A percentile compares a stretch with the other conserved stretches of the same genome.
Evolutionary conservation across 2,113 vertebrate genomes (phyloP).

Genomic region (Platysteira castanea): DNA sequence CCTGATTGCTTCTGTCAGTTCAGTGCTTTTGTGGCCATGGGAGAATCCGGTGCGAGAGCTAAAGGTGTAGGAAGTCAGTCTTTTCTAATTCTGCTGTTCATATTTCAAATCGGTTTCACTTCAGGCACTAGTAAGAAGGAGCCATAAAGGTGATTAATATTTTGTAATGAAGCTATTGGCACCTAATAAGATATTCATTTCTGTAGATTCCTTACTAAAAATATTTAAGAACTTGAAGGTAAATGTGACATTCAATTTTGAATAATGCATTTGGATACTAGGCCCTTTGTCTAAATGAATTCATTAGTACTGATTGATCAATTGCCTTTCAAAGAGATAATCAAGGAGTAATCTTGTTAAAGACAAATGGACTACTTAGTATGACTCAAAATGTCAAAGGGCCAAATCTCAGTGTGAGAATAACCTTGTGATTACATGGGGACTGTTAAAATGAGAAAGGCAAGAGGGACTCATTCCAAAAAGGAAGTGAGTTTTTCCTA

Average conservation of each 20-base stretch:
- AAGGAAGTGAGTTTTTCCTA: not conserved
- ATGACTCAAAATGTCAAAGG: constrained; percentile 9
- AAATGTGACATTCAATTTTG: not conserved
- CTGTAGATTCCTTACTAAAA: constrained; percentile 23
- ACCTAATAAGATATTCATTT: constrained; percentile 48
- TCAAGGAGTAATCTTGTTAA: constrained; percentile 9
- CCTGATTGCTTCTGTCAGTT: not conserved
- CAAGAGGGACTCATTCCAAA: constrained; percentile 3
- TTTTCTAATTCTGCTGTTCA: not conserved
- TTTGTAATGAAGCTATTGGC: constrained; percentile 51
- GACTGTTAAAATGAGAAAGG: not conserved
- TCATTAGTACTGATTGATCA: constrained; percentile 36
- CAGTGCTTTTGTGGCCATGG: not conserved
- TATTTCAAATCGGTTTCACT: not conserved
- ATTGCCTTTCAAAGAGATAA: constrained; percentile 32
- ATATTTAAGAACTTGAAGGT: constrained; percentile 29
- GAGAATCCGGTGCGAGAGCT: not conserved
- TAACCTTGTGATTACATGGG: not conserved
- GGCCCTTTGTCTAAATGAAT: not conserved
- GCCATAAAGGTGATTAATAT: constrained; percentile 37
- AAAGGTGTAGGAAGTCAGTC: not conserved
- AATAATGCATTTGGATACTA: constrained; percentile 5
- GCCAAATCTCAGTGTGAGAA: not conserved
- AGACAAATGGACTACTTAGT: constrained; percentile 32
- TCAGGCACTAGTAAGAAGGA: not conserved